Evolutionary conservation across 2,888 invertebrate genomes (phyloP).

Genomic region (Coelinius sp.): DNA sequence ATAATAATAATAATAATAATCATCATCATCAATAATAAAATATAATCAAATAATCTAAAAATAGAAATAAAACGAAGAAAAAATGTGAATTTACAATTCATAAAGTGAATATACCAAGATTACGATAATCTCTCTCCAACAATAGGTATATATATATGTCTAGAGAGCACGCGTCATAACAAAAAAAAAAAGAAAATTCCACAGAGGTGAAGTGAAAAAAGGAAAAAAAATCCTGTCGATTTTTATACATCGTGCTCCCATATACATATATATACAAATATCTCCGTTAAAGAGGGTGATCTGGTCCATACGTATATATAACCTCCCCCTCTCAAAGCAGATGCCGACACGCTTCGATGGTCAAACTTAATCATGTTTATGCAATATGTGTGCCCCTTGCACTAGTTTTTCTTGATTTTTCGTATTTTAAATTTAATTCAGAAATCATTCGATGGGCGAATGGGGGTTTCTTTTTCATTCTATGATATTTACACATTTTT

Average conservation of each 20-base stretch:
- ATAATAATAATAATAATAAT: no score
- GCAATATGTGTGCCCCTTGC: constrained; percentile 57
- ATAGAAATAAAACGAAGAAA: not conserved
- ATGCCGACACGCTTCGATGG: constrained; percentile 60
- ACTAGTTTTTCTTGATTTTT: constrained; percentile 32
- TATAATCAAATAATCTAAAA: no score
- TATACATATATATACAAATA: constrained; percentile 24
- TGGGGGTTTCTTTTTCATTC: constrained; percentile 41
- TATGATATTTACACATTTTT: constrained; percentile 20
- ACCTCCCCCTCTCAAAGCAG: constrained; percentile 50
- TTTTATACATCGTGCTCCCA: not conserved
- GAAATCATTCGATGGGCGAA: constrained; percentile 21
- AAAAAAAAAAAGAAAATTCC: constrained; percentile 13
- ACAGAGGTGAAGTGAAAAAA: not conserved
- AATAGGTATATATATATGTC: no score
- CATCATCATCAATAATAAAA: no score
- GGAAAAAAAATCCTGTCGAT: constrained; percentile 23
- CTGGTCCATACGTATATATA: constrained; percentile 15
- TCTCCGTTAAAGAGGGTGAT: constrained; percentile 8
- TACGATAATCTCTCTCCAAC: no score
- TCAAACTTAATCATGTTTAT: constrained; percentile 65
- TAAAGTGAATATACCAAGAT: not conserved
- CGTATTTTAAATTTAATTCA: constrained; percentile 14
- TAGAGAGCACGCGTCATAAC: constrained; percentile 18
- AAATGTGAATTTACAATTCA: constrained; percentile 3